phyloP scores from a whole-genome alignment of 2,113 vertebrate genomes.

The Alaudala cheleensis region DNA sequence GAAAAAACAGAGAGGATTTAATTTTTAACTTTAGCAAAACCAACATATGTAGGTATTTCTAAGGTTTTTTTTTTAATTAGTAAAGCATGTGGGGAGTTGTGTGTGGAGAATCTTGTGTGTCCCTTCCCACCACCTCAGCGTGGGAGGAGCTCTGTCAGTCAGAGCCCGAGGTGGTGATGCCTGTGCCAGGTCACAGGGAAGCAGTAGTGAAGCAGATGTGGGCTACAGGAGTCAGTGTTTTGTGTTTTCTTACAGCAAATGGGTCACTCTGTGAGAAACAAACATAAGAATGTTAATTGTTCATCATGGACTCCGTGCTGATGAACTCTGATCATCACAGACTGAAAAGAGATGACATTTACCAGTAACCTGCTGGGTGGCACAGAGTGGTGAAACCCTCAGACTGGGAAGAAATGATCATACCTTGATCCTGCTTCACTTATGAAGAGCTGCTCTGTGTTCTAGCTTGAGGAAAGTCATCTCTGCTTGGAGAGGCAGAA shows the following conservation, averaged over 20 bases:
- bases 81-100: rapidly evolving
- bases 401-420: not conserved
- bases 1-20: not conserved
- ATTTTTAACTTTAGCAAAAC: not conserved
- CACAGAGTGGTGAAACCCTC: not conserved
- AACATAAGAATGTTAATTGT: not conserved
- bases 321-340: not conserved
- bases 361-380: not conserved
- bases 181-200: not conserved
- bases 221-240: not conserved
- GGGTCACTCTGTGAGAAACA: not conserved
- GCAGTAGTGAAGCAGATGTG: not conserved
- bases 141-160: rapidly evolving
- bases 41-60: not conserved
- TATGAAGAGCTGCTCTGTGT: not conserved
- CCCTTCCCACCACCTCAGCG: rapidly evolving
- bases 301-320: not conserved
- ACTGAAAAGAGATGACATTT: not conserved
- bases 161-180: not conserved
- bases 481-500: not conserved
- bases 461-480: not conserved
- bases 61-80: not conserved
- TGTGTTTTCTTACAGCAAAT: not conserved
- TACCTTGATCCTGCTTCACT: not conserved
- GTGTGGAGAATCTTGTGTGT: not conserved